Evolutionary conservation across 2,888 invertebrate genomes (phyloP), one percentile per base, ranked within the genome.

Genomic region (Tricholauxania praeusta): DNA sequence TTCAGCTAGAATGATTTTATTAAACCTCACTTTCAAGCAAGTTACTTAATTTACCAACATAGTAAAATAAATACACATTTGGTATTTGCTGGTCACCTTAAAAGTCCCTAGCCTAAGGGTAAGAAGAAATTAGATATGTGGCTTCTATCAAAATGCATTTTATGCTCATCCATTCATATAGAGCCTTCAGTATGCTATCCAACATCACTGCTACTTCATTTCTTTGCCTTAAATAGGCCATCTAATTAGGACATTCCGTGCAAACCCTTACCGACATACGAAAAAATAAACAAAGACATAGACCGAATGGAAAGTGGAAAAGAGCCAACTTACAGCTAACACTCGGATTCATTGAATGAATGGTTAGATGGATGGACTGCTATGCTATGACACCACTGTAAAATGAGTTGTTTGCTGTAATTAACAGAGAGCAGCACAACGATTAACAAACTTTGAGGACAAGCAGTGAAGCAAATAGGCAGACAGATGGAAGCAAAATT

Each of bases 391-490:
- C 64, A 51, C 64, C 39, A 64, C 12, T 22, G 49, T 39, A 48
- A 67, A 70, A 52, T 59, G 64, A 71, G 51, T 49, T 74, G 69
- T 74, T 74, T 74, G 72, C 72, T 74, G 72, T 74, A 74, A 74
- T 74, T 74, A 74, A 74, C 74, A 72, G 72, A 72, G 72, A 72
- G 69, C 62, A 69, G 32, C 69, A 62, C 60, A 39, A 62, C 69
- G 69, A 62, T 62, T 69, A 62, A 62, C 69, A 62, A 69, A 51
- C 60, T 63, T 47, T 32, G 39, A 47, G 64, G 53, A 53, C 53
- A 28, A 67, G 64, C 15, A 28, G 51, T 39, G 48, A 51, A 17
- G 19, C n/a, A 19, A 53, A 53, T 53, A 53, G 53, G 12, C 19
- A 53, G 53, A 39, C 10, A 39, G 39, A 8, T 39, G 39, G 10